These are phyloP conservation scores for Eleutherodactylus coqui DNA, from an alignment of 2,797 vertebrate genomes.

Conservation along the genomic window DNA sequence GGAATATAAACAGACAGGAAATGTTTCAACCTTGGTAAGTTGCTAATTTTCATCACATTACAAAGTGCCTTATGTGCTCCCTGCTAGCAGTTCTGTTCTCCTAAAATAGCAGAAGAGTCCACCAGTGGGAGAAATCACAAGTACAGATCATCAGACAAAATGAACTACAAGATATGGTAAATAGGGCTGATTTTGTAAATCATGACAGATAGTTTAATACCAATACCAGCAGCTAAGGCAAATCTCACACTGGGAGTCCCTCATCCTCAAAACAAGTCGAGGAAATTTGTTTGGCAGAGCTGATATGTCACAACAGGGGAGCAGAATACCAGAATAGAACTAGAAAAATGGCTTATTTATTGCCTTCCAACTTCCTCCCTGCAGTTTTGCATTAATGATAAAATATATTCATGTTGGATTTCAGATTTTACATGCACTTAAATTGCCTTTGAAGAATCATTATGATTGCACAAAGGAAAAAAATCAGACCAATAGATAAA, in stretches of 20 bases:
- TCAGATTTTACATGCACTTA: conserved; percentile 34
- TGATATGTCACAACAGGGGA: conserved; percentile 66
- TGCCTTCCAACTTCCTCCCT: conserved; percentile 32
- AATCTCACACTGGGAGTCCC: conserved; percentile 62
- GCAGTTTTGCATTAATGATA: conserved; percentile 47
- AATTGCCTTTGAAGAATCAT: conserved; percentile 20
- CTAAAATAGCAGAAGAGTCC: not conserved
- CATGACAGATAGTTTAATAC: conserved; percentile 61
- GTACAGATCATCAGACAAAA: conserved; percentile 63
- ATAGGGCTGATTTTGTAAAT: conserved; percentile 66
- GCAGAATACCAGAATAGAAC: conserved; percentile 60
- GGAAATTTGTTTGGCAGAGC: conserved; percentile 63
- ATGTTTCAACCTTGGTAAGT: not conserved
- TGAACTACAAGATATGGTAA: conserved; percentile 43
- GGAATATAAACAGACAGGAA: not conserved
- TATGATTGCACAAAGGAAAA: not conserved
- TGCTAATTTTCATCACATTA: conserved; percentile 1
- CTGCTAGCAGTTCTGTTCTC: not conserved
- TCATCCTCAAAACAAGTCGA: conserved; percentile 66
- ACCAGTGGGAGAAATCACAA: conserved; percentile 59
- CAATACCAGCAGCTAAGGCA: conserved; percentile 61
- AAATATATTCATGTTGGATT: conserved; percentile 32
- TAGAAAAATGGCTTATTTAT: conserved; percentile 59
- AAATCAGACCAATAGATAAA: conserved; percentile 5
- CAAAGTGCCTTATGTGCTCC: not conserved